These are phyloP conservation scores for Parapsyche elsis DNA, from an alignment of 1,140 invertebrate genomes.

Conservation along the genomic window DNA sequence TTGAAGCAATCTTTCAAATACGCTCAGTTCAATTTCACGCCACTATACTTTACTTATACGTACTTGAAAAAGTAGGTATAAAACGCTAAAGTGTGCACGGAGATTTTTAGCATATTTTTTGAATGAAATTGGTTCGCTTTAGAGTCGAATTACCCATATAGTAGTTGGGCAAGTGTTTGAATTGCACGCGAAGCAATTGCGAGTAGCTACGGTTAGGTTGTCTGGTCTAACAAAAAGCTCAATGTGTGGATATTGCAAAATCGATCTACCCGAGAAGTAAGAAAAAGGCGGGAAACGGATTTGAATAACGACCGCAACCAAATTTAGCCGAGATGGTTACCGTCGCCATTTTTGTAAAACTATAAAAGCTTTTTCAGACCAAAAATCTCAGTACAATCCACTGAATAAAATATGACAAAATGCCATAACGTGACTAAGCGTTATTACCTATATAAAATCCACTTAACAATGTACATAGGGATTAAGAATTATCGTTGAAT, in stretches of 20 bases:
- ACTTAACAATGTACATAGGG: too few species aligned
- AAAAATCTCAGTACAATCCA: not conserved
- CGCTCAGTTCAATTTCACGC: too few species aligned
- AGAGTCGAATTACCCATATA: too few species aligned
- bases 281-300: not conserved
- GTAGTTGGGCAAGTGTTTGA: not conserved
- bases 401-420: not conserved
- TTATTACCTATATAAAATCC: not conserved
- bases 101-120: too few species aligned
- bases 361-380: not conserved
- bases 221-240: slow-evolving; percentile 1
- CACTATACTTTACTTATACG: too few species aligned
- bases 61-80: too few species aligned
- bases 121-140: too few species aligned
- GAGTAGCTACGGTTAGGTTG: not conserved
- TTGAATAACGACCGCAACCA: slow-evolving; percentile 8
- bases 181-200: not conserved
- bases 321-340: not conserved
- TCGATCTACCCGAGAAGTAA: not conserved
- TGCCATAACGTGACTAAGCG: too few species aligned
- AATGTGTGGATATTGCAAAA: not conserved
- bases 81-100: too few species aligned
- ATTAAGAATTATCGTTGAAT: not conserved
- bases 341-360: too few species aligned
- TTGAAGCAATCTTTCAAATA: too few species aligned